Base-by-base conservation (phyloP, 2,113 vertebrate species). In the Caranx melampygus region DNA sequence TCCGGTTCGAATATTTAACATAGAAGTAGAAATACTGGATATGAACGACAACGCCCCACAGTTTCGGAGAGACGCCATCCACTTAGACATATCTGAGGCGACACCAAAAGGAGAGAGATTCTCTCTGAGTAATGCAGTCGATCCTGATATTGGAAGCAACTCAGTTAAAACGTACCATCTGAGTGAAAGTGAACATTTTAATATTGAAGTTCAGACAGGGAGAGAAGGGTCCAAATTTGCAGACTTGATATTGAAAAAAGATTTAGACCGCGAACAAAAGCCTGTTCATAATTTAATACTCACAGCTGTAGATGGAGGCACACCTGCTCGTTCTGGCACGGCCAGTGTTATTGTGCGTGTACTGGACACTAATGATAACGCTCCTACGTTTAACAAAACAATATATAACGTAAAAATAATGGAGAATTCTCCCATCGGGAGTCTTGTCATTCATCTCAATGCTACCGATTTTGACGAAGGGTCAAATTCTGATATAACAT, bases 41-140 rank as follows among this genome's bases (percentile, higher is more conserved):
- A 89, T 93, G 0, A 93, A 93, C 5, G 89, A 92, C 49, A 92
- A 90, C 75, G 75, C 89, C 3, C 90, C 92, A 0, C 76, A 87
- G 4, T 93, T 93, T 77, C 58, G 89, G 2, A 44, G 85, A 42
- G 90, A 89, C 10, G 57, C 13, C 1, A 89, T 92, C 6, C 44
- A 88, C 9, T 18, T 93, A 13, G 90, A 94, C 1, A 92, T 94
- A 9, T 90, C 86, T 1, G 93, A 94, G 21, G 61, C 92, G 3
- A 89, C 89, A 0, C 15, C 57, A 0, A 55, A 13, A 1, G 92
- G 88, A 4, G 91, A 93, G n/a, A 61, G 90, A n/a, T 92, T 93
- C 26, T 92, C 91, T 0, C 20, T 93, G 0, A 91, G 44, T 0
- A 94, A 93, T 34, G 88, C 89, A 0, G 73, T 90, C 1, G 91